Evolutionary conservation across 2,888 invertebrate genomes (phyloP).

Genomic region (Byasa hedistus): DNA sequence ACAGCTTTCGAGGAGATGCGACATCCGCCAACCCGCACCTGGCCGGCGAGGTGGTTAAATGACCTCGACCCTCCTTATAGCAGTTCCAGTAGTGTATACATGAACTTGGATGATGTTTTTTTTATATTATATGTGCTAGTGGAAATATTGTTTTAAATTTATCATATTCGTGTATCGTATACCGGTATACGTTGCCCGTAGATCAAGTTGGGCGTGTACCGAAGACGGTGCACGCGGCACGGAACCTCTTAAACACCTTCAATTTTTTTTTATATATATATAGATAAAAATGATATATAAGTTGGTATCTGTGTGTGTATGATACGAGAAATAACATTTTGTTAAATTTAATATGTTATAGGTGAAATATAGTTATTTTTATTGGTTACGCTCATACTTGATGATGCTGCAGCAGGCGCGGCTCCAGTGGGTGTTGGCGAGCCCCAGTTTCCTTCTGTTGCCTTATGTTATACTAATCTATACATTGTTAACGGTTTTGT

Average conservation of each 20-base stretch:
- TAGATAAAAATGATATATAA: not conserved
- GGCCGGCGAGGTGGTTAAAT: too few species aligned
- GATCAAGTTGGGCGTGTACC: not conserved
- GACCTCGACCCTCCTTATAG: too few species aligned
- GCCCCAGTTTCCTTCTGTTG: not conserved
- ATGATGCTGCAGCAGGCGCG: constrained; percentile 55
- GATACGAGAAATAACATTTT: constrained; percentile 28
- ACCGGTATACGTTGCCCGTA: not conserved
- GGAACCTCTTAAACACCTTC: not conserved
- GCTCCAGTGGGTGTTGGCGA: constrained; percentile 33
- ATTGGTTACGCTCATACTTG: constrained; percentile 63
- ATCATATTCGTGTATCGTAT: not conserved
- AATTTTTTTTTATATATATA: not conserved
- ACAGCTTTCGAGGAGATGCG: too few species aligned
- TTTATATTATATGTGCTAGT: too few species aligned
- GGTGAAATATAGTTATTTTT: constrained; percentile 33
- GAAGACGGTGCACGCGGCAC: not conserved
- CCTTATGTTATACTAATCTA: constrained; percentile 15
- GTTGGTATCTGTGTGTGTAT: not conserved
- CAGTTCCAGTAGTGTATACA: too few species aligned
- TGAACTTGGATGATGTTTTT: too few species aligned
- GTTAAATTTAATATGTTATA: constrained; percentile 32
- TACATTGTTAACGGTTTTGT: constrained; percentile 19
- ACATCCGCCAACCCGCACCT: too few species aligned
- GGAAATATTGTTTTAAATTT: not conserved